Base-by-base conservation (phyloP, 2,888 invertebrate genomes). In the Acholoe squamosa region DNA sequence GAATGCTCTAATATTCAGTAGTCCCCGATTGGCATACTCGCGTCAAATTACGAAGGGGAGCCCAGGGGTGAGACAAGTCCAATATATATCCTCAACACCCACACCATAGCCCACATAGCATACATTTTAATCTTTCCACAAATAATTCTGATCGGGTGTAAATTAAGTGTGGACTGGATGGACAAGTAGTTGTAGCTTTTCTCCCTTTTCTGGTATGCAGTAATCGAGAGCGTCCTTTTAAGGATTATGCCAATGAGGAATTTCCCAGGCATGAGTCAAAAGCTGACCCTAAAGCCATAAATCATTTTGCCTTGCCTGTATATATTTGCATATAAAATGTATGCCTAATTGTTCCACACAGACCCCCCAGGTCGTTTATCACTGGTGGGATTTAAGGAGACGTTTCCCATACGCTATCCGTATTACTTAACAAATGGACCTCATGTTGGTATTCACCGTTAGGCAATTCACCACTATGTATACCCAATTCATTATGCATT, bases 291-390 rank as follows among this genome's bases (percentile, higher is more conserved):
- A 80, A 33, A 33, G 80, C 80, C 34, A 80, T 80, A 80, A 80
- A 80, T 80, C 80, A 80, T 80, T 80, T 80, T 80, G 80, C 80
- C 34, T 33, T 43, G 34, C 80, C 80, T 80, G 80, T 80, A 80
- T 80, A 80, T 33, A 80, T 80, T 80, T 80, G 80, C 80, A 80
- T 80, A 80, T 43, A 43, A 43, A 80, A 43, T 43, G 80, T 80
- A 80, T 80, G 80, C 34, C 80, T 80, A 80, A 80, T 80, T 80
- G 80, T 80, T 80, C 33, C 80, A 43, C n/a, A 33, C 19, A 43
- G 80, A 80, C 80, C 80, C 80, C 80, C 80, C 80, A 33, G 80
- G 80, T 80, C 80, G 80, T 80, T 80, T 80, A 80, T 80, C 80
- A 80, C 80, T 33, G 22, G 22, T 22, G n/a, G 34, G 80, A 80